Percentiles rank a stretch among this genome's conserved stretches.
Evolutionary conservation across 2,113 vertebrate species (phyloP).

Genomic region (Rissa tridactyla): DNA sequence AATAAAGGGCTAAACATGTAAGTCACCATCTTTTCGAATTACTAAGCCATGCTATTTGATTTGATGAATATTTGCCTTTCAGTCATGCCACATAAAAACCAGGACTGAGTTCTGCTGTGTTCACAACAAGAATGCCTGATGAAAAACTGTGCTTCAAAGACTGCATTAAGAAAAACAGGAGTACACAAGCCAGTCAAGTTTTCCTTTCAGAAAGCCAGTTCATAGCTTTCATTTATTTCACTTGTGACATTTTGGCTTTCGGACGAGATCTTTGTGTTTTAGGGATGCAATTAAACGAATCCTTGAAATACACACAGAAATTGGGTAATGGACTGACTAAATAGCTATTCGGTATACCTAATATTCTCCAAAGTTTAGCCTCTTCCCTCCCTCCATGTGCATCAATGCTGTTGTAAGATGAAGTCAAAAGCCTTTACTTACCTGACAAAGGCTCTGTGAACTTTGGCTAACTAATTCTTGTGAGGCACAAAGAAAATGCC

Average conservation of each 20-base stretch:
- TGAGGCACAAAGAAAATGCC: not conserved
- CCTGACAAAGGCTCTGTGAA: not conserved
- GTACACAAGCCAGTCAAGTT: not conserved
- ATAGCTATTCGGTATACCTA: not conserved
- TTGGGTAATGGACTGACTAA: not conserved
- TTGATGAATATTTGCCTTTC: not conserved
- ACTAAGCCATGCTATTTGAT: not conserved
- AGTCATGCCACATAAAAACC: not conserved
- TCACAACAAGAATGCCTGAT: not conserved
- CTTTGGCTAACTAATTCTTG: not conserved
- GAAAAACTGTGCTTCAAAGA: not conserved
- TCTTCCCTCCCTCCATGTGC: not conserved
- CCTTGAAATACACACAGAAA: not conserved
- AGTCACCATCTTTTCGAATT: not conserved
- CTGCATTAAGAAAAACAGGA: not conserved
- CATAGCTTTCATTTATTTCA: not conserved
- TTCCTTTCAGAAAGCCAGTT: not conserved
- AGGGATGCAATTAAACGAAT: not conserved
- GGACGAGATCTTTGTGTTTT: not conserved
- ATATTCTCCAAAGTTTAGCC: not conserved
- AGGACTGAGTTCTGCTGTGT: not conserved
- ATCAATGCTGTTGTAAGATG: rapidly evolving
- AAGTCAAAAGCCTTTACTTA: not conserved
- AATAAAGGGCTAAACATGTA: not conserved
- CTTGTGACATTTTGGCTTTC: rapidly evolving